Evolutionary conservation across 2,888 invertebrate species (phyloP).

Genomic region (Pinctada fucata): DNA sequence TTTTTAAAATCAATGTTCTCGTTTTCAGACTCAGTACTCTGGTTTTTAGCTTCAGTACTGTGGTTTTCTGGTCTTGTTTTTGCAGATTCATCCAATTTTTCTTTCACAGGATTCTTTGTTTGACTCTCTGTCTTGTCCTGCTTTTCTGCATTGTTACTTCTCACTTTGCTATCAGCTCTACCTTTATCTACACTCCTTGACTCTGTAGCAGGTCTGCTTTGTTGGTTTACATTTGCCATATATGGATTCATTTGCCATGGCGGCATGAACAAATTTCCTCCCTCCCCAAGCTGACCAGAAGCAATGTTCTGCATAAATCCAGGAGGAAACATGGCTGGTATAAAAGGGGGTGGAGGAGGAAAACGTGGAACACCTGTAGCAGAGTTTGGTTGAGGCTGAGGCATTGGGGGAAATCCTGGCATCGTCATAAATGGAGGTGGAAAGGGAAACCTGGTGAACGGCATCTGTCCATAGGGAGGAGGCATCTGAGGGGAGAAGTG

Average conservation of each 20-base stretch:
- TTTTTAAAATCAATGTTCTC: background rate
- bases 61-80: background rate
- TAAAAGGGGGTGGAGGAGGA: constrained; percentile 38
- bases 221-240: background rate
- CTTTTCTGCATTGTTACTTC: background rate
- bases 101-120: background rate
- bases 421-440: constrained; percentile 34
- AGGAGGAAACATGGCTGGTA: constrained; percentile 38
- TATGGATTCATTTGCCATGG: constrained; percentile 19
- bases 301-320: constrained; percentile 5
- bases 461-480: constrained; percentile 37
- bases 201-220: background rate
- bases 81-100: background rate
- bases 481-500: background rate
- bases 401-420: constrained; percentile 6
- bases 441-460: constrained; percentile 48
- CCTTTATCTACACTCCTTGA: background rate
- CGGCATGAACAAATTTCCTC: constrained; percentile 2
- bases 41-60: background rate
- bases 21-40: background rate
- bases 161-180: background rate
- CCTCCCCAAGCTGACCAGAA: background rate
- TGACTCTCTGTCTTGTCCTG: background rate
- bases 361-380: constrained; percentile 17
- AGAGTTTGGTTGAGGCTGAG: constrained; percentile 12